Percentiles rank a stretch among this genome's conserved stretches.
These are phyloP conservation scores for Onychomys arenicola DNA, from an alignment of 2,797 vertebrate species.

Conservation along the genomic window DNA sequence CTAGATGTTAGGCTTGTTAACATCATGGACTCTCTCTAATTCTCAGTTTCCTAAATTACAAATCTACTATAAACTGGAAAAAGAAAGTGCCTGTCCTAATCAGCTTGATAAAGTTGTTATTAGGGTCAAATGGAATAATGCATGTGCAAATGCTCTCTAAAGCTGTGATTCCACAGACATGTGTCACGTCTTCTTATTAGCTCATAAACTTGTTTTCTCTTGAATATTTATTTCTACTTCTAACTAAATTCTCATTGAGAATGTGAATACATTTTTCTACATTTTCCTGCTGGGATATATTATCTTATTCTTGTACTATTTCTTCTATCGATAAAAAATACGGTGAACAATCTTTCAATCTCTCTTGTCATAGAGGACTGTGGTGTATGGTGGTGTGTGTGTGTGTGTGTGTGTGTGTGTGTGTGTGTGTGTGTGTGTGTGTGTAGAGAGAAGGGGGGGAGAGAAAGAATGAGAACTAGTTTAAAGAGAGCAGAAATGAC, in stretches of 20 bases:
- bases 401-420: not conserved
- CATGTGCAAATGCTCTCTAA: conserved; percentile 21
- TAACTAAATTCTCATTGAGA: conserved; percentile 45
- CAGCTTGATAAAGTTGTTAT: conserved; percentile 26
- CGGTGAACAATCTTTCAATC: not conserved
- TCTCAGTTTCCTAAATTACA: not conserved
- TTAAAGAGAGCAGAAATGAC: conserved; percentile 60
- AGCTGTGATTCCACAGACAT: conserved; percentile 36
- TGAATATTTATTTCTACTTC: conserved; percentile 50
- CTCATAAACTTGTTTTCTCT: conserved; percentile 53
- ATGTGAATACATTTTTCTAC: conserved; percentile 29
- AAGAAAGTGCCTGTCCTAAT: conserved; percentile 3
- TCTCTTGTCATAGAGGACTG: not conserved
- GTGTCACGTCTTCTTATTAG: not conserved
- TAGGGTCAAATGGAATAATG: conserved; percentile 44
- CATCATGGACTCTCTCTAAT: not conserved
- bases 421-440: not conserved
- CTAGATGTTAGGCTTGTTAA: conserved; percentile 10
- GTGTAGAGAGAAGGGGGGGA: not conserved
- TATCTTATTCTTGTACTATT: conserved; percentile 29
- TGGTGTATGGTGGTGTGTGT: not conserved
- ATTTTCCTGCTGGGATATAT: conserved; percentile 38
- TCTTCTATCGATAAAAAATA: conserved; percentile 50
- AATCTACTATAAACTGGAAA: conserved; percentile 25
- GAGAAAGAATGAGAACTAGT: conserved; percentile 17